Base-by-base conservation (phyloP, 2,888 invertebrate species). In the Raillietiella orientalis region DNA sequence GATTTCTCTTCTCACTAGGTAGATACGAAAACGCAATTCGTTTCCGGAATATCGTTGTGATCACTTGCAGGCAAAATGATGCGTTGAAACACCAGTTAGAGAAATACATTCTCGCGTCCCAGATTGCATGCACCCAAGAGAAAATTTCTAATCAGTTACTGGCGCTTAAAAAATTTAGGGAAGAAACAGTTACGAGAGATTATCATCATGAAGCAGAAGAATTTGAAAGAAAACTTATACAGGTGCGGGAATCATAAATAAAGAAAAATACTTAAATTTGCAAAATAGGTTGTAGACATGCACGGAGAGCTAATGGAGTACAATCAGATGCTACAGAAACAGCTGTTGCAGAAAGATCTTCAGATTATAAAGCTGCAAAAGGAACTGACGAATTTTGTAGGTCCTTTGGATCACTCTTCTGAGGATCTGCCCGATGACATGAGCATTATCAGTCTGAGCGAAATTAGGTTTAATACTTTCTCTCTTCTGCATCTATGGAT, bases 221-320 rank as follows among this genome's bases (percentile, higher is more conserved):
- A 34, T 79, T 71, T 47, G 72, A 79, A 46, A 60, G 56, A 37
- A 79, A 79, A 49, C 53, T 79, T 24, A 66, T 77, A 28, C 77
- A 52, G 43, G 49, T 47, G 29, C 14, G 32, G 9, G n/a, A 16
- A 13, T 9, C 9, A 15, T 24, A 11, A 24, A 24, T 9, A 24
- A 14, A 24, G 8, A 24, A 9, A 3, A 25, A 9, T 12, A 13
- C 9, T 6, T 8, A n/a, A 23, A n/a, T 6, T 23, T 23, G 13
- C 11, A 23, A 23, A n/a, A n/a, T 11, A n/a, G 6, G 9, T 11
- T 13, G 23, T 11, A 10, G 74, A 79, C 49, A 82, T 82, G 79
- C 79, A 79, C 40, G 77, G 74, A 1, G 79, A 82, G 42, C 49
- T 82, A 26, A 74, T 79, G 69, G 77, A 79, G 44, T 74, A 79